Conservation (phyloP, 2,888 invertebrate species). For the Homarus gammarus region DNA sequence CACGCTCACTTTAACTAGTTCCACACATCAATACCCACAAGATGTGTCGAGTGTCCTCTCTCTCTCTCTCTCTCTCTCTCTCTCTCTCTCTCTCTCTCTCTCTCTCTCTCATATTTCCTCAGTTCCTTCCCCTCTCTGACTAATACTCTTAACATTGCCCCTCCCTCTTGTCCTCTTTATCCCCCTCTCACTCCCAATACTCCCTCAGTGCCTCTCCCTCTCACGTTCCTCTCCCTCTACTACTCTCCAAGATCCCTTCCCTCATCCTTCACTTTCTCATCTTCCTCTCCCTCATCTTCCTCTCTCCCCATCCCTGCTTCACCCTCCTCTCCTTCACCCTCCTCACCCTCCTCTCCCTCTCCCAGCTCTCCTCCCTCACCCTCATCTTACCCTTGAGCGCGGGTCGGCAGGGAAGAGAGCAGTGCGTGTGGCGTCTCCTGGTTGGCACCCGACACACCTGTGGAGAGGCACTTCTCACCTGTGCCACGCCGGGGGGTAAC, state of each 20-base stretch:
- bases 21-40: no score
- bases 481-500: conserved; percentile 29
- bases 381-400: neutral
- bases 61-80: conserved; percentile 13
- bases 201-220: neutral
- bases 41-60: neutral
- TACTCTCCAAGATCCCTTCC: no score
- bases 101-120: neutral
- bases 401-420: conserved; percentile 20
- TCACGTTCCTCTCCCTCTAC: neutral
- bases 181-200: neutral
- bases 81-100: conserved; percentile 14
- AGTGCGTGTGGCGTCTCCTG: neutral
- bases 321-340: neutral
- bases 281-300: neutral
- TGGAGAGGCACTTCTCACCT: conserved; percentile 16
- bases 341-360: neutral
- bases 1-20: neutral
- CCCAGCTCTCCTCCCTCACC: neutral
- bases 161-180: neutral
- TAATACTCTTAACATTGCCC: neutral
- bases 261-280: neutral
- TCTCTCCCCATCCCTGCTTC: neutral
- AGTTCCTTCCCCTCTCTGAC: neutral
- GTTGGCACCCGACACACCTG: conserved; percentile 15